Evolutionary conservation across 2,888 invertebrate genomes (phyloP).

Genomic region (Plusia festucae): DNA sequence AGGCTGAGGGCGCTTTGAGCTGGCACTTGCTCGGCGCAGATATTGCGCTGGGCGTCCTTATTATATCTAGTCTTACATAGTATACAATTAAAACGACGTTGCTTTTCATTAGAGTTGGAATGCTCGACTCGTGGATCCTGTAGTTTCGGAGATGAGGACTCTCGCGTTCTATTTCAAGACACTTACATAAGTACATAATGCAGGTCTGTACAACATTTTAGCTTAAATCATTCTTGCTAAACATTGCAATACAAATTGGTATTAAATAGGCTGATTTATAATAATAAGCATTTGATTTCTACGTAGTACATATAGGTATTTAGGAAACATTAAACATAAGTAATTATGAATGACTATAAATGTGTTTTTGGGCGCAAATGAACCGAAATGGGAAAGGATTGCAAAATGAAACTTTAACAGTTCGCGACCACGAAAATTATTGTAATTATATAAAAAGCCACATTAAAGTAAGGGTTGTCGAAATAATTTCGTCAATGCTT

Average conservation of each 20-base stretch:
- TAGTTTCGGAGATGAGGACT: not conserved
- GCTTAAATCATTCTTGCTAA: too few species aligned
- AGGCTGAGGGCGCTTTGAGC: slow-evolving; percentile 57
- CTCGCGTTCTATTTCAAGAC: not conserved
- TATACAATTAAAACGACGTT: slow-evolving; percentile 39
- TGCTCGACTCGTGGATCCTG: slow-evolving; percentile 1
- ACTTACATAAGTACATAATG: not conserved
- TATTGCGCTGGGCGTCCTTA: slow-evolving; percentile 45
- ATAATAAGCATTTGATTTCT: too few species aligned
- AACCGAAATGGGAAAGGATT: not conserved
- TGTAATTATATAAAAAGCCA: slow-evolving; percentile 23
- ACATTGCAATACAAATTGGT: too few species aligned
- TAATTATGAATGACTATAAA: too few species aligned
- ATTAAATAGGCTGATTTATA: too few species aligned
- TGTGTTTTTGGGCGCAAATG: not conserved
- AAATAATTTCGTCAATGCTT: slow-evolving; percentile 23
- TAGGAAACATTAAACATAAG: too few species aligned
- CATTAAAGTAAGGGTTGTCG: not conserved
- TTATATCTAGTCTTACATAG: slow-evolving; percentile 31
- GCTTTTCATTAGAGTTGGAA: slow-evolving; percentile 32
- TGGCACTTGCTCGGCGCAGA: slow-evolving; percentile 60
- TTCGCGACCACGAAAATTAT: not conserved
- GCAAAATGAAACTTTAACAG: not conserved
- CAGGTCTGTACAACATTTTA: not conserved
- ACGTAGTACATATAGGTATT: too few species aligned